Percentiles rank a stretch among this genome's conserved stretches.
Conservation (phyloP, 1,140 invertebrate genomes). For the Drosophila nigrodunni region DNA sequence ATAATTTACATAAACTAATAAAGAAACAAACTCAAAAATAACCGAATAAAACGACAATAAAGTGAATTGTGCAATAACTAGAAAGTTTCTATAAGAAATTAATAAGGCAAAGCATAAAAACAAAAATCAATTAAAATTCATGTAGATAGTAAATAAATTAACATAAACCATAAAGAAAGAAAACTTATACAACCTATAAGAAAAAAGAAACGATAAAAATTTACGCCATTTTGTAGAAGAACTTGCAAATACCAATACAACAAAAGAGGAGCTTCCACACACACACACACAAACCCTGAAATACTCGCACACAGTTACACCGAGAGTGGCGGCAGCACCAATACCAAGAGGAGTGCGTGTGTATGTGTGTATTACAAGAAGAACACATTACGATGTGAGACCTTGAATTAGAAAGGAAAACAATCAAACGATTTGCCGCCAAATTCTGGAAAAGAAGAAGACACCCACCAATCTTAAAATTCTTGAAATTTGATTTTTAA, state of each 20-base stretch:
- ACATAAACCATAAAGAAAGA: slow-evolving; percentile 10
- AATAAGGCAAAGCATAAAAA: slow-evolving; percentile 49
- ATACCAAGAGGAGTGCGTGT: slow-evolving; percentile 14
- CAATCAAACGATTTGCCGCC: slow-evolving; percentile 42
- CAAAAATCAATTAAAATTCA: slow-evolving; percentile 39
- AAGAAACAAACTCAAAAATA: slow-evolving; percentile 17
- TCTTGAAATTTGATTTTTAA: slow-evolving; percentile 6
- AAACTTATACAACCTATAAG: slow-evolving; percentile 10
- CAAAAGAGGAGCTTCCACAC: slow-evolving; percentile 11
- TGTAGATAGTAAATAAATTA: slow-evolving; percentile 43
- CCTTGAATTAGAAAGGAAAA: slow-evolving; percentile 47
- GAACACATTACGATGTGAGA: slow-evolving; percentile 28
- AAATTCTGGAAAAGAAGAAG: slow-evolving; percentile 26
- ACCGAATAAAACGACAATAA: slow-evolving; percentile 37
- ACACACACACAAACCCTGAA: neutral
- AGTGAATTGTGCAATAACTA: slow-evolving; percentile 76
- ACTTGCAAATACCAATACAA: slow-evolving; percentile 29
- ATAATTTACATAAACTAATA: slow-evolving; percentile 44
- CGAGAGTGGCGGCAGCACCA: slow-evolving; percentile 24
- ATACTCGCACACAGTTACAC: slow-evolving; percentile 9
- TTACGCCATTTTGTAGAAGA: slow-evolving; percentile 25
- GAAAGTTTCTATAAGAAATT: slow-evolving; percentile 75
- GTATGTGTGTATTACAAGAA: neutral
- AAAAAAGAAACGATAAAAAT: slow-evolving; percentile 20
- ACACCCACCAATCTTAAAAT: slow-evolving; percentile 13